Base-by-base conservation (phyloP, 2,888 invertebrate species). In the Laothoe populi region DNA sequence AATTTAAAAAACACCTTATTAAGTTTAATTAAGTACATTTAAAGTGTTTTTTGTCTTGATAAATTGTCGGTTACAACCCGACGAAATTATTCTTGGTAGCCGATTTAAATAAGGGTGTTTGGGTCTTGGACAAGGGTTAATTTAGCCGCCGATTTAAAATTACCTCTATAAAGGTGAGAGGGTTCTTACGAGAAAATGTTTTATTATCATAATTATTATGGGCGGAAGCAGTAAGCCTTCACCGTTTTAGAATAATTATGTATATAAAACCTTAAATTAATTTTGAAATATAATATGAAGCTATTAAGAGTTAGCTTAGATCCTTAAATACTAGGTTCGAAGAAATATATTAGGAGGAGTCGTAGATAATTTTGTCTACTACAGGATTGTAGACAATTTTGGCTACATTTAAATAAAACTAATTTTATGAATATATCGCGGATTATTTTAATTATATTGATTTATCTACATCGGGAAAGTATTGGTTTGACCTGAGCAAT, bases 101-200 rank as follows among this genome's bases (percentile, higher is more conserved):
- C 63, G 53, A 67, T 70, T 67, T 65, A 59, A 59, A 45, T 63
- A 63, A 64, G 46, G 60, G 59, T 35, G 59, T 42, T 21, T 16
- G 21, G 59, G 59, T 64, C 69, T 69, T 35, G 59, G 59, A 65
- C 53, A 66, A 67, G 73, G 66, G 64, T 73, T 69, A 69, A 68
- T 66, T 68, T 59, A 53, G 61, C 46, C 10, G 62, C 44, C 63
- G 66, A 71, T 74, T 74, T 71, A 65, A 69, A 69, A 71, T 71
- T 67, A 67, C 63, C 60, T 63, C 62, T 65, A 57, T 58, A 42
- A 62, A 59, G 23, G 19, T 19, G 40, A 40, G 53, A 63, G 59
- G 57, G 62, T 66, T 66, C 67, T 65, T 69, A 69, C 64, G 64
- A 72, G 63, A 57, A 40, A 58, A 62, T 64, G 69, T 63, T 53